Evolutionary conservation across 2,113 vertebrate genomes (phyloP).

Genomic region (Acinonyx jubatus): DNA sequence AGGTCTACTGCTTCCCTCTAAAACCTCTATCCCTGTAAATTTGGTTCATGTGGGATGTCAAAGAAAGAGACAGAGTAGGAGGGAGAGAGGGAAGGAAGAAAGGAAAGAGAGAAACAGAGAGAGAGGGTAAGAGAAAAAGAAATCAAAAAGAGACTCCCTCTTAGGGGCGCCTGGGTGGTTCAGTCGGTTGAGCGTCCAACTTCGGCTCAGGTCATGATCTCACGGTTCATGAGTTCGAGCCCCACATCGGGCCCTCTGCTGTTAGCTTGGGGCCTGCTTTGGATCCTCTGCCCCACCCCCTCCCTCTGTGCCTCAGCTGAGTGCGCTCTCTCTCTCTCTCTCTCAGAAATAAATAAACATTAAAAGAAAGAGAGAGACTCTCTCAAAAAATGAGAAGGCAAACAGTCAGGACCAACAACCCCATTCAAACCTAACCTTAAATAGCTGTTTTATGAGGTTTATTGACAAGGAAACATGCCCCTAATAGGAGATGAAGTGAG

Average conservation of each 20-base stretch:
- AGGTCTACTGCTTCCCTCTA: background rate
- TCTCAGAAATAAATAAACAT: too few relatives aligned
- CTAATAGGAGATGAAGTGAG: slow-evolving; percentile 2
- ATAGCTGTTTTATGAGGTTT: slow-evolving; percentile 38
- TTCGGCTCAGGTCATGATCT: too few relatives aligned
- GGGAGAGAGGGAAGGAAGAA: background rate
- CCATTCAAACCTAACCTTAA: slow-evolving; percentile 36
- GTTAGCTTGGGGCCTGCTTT: too few relatives aligned
- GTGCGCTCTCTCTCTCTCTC: too few relatives aligned
- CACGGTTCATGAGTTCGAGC: too few relatives aligned
- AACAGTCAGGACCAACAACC: background rate
- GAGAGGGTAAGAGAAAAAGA: background rate
- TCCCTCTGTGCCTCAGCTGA: too few relatives aligned
- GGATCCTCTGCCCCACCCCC: too few relatives aligned
- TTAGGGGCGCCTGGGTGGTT: too few relatives aligned
- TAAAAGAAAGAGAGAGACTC: background rate
- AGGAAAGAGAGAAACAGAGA: background rate
- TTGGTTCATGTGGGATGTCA: slow-evolving; percentile 18
- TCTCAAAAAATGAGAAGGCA: background rate
- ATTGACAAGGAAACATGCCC: slow-evolving; percentile 18
- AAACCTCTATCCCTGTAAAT: background rate
- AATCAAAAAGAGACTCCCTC: background rate
- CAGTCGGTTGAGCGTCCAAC: too few relatives aligned
- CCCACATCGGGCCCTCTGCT: too few relatives aligned
- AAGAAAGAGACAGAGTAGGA: background rate